These are phyloP conservation scores for Amazona finschi DNA, from an alignment of 2,797 vertebrate species.

Conservation along the genomic window DNA sequence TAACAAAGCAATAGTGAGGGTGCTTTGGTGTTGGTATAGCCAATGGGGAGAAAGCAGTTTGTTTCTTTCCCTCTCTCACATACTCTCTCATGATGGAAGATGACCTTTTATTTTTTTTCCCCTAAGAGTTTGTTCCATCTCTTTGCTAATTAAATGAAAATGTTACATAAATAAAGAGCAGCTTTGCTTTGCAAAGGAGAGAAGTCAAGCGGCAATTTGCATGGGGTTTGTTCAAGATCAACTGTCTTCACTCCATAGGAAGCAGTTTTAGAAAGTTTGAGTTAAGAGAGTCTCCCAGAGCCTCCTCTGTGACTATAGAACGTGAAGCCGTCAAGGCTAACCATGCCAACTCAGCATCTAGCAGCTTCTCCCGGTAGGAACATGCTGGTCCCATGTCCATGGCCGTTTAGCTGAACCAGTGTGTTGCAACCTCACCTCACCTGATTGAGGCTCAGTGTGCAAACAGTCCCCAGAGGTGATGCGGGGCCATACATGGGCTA, in stretches of 20 bases:
- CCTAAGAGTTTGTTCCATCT: not conserved
- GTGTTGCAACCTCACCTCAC: not conserved
- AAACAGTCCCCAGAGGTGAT: not conserved
- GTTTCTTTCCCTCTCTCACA: not conserved
- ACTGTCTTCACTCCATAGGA: not conserved
- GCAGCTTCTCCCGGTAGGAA: not conserved
- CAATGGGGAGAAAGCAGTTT: not conserved
- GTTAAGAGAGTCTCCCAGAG: not conserved
- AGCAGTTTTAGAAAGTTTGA: not conserved
- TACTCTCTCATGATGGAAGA: not conserved
- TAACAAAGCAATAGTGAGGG: fast-evolving
- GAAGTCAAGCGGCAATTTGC: not conserved
- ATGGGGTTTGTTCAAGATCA: not conserved
- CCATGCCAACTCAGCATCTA: not conserved
- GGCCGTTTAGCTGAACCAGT: not conserved
- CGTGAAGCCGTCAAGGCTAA: not conserved
- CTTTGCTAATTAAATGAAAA: constrained; percentile 7
- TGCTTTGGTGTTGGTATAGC: fast-evolving
- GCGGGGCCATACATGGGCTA: not conserved
- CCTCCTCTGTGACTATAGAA: not conserved
- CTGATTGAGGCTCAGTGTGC: not conserved
- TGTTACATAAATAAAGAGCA: not conserved
- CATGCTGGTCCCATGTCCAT: fast-evolving
- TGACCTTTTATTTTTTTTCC: not conserved
- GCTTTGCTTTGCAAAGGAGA: not conserved